These are phyloP conservation scores for Lacanobia wlatinum DNA, from an alignment of 2,888 invertebrate species.

Conservation along the genomic window DNA sequence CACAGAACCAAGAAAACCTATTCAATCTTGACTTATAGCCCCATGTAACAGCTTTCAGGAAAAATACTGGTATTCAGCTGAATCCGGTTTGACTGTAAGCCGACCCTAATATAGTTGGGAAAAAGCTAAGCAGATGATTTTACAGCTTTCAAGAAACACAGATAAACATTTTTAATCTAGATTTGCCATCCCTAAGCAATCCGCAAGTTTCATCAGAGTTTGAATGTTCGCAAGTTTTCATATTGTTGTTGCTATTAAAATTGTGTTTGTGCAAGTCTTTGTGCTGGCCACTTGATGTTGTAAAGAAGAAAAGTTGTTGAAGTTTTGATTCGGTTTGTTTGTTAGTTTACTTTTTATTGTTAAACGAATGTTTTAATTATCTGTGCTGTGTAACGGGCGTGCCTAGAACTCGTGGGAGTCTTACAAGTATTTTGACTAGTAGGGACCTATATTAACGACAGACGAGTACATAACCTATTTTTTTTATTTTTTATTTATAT, in stretches of 20 bases:
- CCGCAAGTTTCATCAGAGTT: conserved; percentile 46
- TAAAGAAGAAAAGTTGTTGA: background rate
- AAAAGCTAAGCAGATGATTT: too few relatives aligned
- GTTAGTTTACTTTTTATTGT: background rate
- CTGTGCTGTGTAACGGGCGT: too few relatives aligned
- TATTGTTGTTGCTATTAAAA: conserved; percentile 51
- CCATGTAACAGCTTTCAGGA: background rate
- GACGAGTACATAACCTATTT: too few relatives aligned
- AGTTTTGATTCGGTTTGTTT: conserved; percentile 22
- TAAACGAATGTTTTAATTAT: background rate
- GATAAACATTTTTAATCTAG: conserved; percentile 23
- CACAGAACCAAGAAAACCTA: too few relatives aligned
- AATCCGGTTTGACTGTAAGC: too few relatives aligned
- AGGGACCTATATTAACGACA: too few relatives aligned
- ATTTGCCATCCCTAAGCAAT: conserved; percentile 15
- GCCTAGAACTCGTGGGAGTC: too few relatives aligned
- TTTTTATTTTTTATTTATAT: too few relatives aligned
- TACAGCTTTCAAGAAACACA: conserved; percentile 1
- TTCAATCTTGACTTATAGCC: background rate
- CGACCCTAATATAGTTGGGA: too few relatives aligned
- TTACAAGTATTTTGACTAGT: too few relatives aligned
- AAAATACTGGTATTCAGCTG: too few relatives aligned
- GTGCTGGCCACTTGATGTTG: conserved; percentile 12
- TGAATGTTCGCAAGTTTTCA: conserved; percentile 51
- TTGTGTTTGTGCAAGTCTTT: conserved; percentile 36